A percentile compares a stretch with the other conserved stretches of the same genome.
These are phyloP conservation scores for Sphenopsis melanotis DNA, from an alignment of 2,797 vertebrate genomes.

Conservation along the genomic window DNA sequence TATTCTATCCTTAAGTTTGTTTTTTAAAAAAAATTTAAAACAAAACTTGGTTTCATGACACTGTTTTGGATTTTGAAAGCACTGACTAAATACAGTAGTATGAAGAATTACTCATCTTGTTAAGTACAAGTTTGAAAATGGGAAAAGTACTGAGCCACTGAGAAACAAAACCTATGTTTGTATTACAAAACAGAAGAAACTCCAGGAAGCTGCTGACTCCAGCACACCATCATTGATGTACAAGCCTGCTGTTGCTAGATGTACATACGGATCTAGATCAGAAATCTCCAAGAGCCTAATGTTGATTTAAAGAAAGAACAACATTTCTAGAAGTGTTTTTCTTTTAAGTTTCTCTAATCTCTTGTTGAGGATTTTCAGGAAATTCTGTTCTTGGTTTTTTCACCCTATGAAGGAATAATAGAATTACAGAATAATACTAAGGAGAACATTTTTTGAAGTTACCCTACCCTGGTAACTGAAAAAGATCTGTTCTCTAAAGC, in stretches of 20 bases:
- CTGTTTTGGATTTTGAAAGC: background rate
- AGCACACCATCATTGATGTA: fast-evolving
- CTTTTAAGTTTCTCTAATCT: background rate
- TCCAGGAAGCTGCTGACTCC: background rate
- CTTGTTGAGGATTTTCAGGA: background rate
- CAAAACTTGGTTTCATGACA: background rate
- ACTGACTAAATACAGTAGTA: background rate
- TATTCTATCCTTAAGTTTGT: background rate
- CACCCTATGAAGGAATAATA: background rate
- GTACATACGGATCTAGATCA: background rate
- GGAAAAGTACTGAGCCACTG: background rate
- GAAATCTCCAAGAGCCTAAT: background rate
- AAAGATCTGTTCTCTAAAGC: background rate
- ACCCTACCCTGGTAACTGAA: background rate
- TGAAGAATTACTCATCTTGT: background rate
- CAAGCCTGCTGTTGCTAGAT: background rate
- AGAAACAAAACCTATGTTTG: background rate
- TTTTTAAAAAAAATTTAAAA: background rate
- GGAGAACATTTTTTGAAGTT: background rate
- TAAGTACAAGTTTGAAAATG: background rate
- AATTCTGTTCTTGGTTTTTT: background rate
- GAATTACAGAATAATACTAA: background rate
- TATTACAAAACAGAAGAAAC: background rate
- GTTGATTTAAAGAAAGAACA: background rate
- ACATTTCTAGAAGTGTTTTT: background rate